Percentiles rank a stretch among this genome's conserved stretches.
Evolutionary conservation across 2,888 invertebrate species (phyloP).

Genomic region (Trissolcus japonicus): DNA sequence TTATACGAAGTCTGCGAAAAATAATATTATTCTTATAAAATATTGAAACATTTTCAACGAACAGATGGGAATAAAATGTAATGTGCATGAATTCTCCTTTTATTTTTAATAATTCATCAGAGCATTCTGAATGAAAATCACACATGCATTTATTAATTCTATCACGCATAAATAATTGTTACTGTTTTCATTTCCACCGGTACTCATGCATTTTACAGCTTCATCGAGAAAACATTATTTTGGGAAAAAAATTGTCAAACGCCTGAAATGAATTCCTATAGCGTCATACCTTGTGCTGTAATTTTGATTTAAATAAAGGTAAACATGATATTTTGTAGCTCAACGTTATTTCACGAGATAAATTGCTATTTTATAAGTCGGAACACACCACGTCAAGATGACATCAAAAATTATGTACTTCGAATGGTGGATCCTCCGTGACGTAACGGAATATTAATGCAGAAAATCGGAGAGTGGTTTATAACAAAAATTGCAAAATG

Average conservation of each 20-base stretch:
- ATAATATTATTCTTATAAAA: too few species aligned
- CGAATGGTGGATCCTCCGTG: conserved; percentile 39
- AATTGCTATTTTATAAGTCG: conserved; percentile 42
- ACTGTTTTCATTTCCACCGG: neutral
- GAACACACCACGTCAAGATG: conserved; percentile 38
- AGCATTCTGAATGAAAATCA: too few species aligned
- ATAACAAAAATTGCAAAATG: too few species aligned
- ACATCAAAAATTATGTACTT: conserved; percentile 50
- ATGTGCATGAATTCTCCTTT: too few species aligned
- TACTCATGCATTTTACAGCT: neutral
- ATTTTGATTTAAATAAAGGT: conserved; percentile 5
- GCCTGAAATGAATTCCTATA: neutral
- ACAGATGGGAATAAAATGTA: too few species aligned
- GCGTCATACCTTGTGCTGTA: conserved; percentile 10
- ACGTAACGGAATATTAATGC: conserved; percentile 36
- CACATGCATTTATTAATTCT: too few species aligned
- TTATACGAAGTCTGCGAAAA: too few species aligned
- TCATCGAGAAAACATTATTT: too few species aligned
- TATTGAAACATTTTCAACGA: too few species aligned
- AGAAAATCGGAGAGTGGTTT: conserved; percentile 7
- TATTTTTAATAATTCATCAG: too few species aligned
- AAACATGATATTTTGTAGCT: conserved; percentile 8
- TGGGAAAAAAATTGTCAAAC: neutral
- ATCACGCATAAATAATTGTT: too few species aligned
- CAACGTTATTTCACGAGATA: conserved; percentile 32